phyloP scores from a whole-genome alignment of 2,888 invertebrate species.

The Mantis religiosa region DNA sequence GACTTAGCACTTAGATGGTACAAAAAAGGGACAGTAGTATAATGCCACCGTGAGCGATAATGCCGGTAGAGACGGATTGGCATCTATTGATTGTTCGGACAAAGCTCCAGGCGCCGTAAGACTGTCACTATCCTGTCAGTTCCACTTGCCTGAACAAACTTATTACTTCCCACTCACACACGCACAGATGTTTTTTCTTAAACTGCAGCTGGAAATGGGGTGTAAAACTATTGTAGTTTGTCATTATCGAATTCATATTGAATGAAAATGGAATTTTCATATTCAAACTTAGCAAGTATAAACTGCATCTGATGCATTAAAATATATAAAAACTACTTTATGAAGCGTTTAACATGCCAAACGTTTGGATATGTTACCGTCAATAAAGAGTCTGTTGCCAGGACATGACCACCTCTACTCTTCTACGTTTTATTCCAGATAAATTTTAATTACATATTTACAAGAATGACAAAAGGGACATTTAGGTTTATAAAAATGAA shows the following conservation, averaged over 20 bases:
- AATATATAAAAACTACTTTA: too few relatives aligned
- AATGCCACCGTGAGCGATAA: background rate
- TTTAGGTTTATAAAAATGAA: too few relatives aligned
- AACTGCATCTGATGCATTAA: too few relatives aligned
- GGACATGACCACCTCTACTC: too few relatives aligned
- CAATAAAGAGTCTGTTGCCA: too few relatives aligned
- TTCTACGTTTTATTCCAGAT: too few relatives aligned
- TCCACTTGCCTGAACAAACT: background rate
- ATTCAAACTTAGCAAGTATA: too few relatives aligned
- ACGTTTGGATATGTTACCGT: too few relatives aligned
- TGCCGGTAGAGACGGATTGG: background rate
- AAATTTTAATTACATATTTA: too few relatives aligned
- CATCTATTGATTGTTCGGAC: slow-evolving; percentile 9
- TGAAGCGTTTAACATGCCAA: too few relatives aligned
- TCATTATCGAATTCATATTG: background rate
- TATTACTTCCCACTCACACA: background rate
- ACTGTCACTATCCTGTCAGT: background rate
- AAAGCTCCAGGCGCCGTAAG: background rate
- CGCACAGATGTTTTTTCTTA: background rate
- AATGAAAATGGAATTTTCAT: too few relatives aligned
- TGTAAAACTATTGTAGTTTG: background rate
- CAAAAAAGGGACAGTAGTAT: background rate
- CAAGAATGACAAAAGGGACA: too few relatives aligned
- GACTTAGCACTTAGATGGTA: background rate
- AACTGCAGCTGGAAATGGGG: background rate